Evolutionary conservation across 2,888 invertebrate genomes (phyloP), one percentile per base, ranked within the genome.

Genomic region (Bombylius discolor): DNA sequence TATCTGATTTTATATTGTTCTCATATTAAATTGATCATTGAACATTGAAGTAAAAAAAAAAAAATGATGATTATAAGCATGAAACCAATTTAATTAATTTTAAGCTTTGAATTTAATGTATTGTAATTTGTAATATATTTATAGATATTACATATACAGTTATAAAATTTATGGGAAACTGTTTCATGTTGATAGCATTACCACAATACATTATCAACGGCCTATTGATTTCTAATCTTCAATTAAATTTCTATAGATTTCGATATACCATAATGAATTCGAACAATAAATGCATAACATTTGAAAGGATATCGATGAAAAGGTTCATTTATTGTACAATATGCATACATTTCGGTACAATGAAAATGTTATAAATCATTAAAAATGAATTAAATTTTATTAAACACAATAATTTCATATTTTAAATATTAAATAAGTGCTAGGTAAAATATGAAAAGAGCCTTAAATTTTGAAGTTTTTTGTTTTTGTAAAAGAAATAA

Each of bases 1-100:
- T 58, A 56, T 45, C 53, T 48, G 54, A 47, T 51, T 68, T 67
- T 68, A 70, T 70, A 71, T 71, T 70, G 70, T 70, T 71, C 69
- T 66, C 70, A 69, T 66, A 71, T 72, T 72, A 70, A 71, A 70
- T 66, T 71, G 70, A 70, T 72, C 68, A 69, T 67, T 69, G 70
- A 68, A 67, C 68, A 68, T 64, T 49, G 54, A 42, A 54, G 14
- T 54, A 45, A 49, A 49, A 45, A 45, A 49, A 49, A 45, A 45
- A 23, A 23, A 42, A 42, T 42, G 39, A 42, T 42, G 39, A 4
- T 42, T 42, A 14, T 7, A 55, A 46, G 36, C 51, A 51, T 55
- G 55, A 51, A 55, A 55, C 50, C 51, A 50, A 55, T 55, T 55
- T 46, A 55, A 55, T 55, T 55, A 55, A 55, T 55, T 55, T 51